These are phyloP conservation scores for Charadrius vociferus DNA, from an alignment of 2,113 vertebrate species.

Conservation along the genomic window DNA sequence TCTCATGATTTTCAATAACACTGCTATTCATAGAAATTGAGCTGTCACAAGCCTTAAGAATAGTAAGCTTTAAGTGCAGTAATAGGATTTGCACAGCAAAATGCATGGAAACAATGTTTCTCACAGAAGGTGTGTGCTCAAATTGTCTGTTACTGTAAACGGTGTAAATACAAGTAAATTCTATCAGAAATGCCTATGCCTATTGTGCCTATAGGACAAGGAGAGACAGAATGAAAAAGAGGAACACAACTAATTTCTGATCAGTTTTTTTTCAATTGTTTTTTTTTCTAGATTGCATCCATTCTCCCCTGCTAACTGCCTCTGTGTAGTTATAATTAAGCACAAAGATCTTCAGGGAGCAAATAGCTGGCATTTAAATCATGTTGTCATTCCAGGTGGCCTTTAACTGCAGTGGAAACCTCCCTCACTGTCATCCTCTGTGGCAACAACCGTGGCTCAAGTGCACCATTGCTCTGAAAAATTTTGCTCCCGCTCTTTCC, in stretches of 20 bases:
- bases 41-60: not conserved
- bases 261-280: not conserved
- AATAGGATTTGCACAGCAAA: not conserved
- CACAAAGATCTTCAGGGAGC: not conserved
- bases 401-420: not conserved
- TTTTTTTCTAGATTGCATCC: not conserved
- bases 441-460: not conserved
- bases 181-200: not conserved
- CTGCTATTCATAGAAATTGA: not conserved
- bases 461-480: not conserved
- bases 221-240: not conserved
- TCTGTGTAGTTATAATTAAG: not conserved
- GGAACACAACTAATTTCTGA: not conserved
- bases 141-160: not conserved
- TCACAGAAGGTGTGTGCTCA: not conserved
- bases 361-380: not conserved
- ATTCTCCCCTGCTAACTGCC: not conserved
- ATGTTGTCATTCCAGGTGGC: not conserved
- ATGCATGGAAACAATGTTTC: not conserved
- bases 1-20: too few relatives aligned
- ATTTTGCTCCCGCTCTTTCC: not conserved
- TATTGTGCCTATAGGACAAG: not conserved
- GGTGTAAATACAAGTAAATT: not conserved
- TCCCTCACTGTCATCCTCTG: not conserved
- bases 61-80: not conserved